These are phyloP conservation scores for Plebejus argus DNA, from an alignment of 2,888 invertebrate genomes.

Conservation along the genomic window DNA sequence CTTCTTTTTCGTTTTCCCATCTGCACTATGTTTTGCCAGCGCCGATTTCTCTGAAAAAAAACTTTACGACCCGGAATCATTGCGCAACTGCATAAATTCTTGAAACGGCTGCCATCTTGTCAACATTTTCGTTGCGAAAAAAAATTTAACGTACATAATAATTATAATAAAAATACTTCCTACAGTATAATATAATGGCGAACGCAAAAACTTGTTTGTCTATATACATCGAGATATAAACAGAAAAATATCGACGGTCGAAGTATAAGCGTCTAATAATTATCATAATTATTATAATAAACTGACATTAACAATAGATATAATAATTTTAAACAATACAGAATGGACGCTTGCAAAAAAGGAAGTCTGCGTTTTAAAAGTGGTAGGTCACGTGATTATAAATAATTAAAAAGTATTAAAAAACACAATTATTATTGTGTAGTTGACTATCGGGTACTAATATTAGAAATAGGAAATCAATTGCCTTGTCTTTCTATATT, in stretches of 20 bases:
- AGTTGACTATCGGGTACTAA: too few species aligned
- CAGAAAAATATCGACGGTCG: neutral
- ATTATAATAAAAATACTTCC: constrained; percentile 26
- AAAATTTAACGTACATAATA: neutral
- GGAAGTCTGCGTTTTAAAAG: neutral
- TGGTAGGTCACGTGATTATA: neutral
- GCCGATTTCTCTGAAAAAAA: neutral
- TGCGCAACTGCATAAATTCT: neutral
- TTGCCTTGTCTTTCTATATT: too few species aligned
- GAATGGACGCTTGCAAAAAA: neutral
- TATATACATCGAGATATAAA: neutral
- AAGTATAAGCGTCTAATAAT: neutral
- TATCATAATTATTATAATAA: neutral
- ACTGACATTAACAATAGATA: neutral
- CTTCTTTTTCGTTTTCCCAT: neutral
- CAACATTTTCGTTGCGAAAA: neutral
- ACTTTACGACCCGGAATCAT: neutral
- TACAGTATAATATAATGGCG: neutral
- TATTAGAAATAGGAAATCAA: too few species aligned
- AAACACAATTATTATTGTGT: too few species aligned
- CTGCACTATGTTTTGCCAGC: neutral
- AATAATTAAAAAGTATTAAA: too few species aligned
- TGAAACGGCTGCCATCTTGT: neutral
- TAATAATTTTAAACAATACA: neutral
- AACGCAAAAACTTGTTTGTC: constrained; percentile 20